phyloP scores from a whole-genome alignment of 1,140 invertebrate genomes.

The Drosophila sp. region DNA sequence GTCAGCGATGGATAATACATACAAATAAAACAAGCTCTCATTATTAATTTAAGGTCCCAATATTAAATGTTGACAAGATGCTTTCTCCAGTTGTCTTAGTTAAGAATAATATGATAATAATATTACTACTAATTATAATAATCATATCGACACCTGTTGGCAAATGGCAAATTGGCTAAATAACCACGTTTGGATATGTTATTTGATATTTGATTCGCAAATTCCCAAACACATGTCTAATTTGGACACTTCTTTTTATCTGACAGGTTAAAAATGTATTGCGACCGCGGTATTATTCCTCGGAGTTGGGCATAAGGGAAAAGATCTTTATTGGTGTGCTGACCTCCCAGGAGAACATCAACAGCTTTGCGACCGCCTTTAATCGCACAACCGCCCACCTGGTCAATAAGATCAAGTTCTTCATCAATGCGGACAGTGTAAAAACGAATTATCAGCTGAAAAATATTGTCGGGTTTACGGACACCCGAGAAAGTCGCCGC shows the following conservation, averaged over 20 bases:
- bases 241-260: not conserved
- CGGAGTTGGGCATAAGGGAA: constrained; percentile 95
- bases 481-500: constrained; percentile 89
- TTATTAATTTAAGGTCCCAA: no score
- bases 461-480: constrained; percentile 92
- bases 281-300: constrained; percentile 95
- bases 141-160: no score
- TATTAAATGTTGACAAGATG: no score
- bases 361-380: constrained; percentile 89
- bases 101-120: no score
- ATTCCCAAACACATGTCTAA: no score
- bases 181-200: no score
- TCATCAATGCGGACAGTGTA: constrained; percentile 88
- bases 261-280: constrained; percentile 86
- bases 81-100: no score
- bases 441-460: constrained; percentile 89
- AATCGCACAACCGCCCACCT: constrained; percentile 92
- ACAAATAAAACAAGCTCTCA: no score
- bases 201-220: no score
- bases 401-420: constrained; percentile 91
- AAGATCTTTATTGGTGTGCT: constrained; percentile 95
- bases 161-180: no score
- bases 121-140: no score
- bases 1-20: no score
- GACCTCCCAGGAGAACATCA: constrained; percentile 89